Conservation (phyloP, 2,797 vertebrate species). For the Potorous gilbertii region DNA sequence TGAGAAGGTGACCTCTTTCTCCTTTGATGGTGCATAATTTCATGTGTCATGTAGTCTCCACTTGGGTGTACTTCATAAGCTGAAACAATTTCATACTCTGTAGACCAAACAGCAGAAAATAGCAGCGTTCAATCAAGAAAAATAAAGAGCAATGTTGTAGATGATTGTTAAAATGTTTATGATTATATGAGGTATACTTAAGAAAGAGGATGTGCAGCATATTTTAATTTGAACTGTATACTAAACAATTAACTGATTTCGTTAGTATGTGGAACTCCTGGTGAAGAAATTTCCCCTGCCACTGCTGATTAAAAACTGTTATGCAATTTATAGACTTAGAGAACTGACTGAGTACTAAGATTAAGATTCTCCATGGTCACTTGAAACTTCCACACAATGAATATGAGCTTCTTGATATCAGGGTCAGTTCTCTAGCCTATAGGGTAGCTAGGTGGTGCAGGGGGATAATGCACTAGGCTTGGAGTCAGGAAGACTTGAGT, state of each 20-base stretch:
- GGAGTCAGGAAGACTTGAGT: not conserved
- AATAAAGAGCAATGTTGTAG: not conserved
- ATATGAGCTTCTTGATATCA: not conserved
- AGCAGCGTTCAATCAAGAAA: conserved; percentile 1
- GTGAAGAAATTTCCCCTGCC: not conserved
- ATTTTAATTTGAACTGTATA: not conserved
- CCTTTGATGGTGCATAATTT: conserved; percentile 87
- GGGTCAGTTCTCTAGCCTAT: not conserved
- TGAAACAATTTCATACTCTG: conserved; percentile 92
- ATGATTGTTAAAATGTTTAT: not conserved
- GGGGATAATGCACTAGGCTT: not conserved
- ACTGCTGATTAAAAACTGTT: not conserved
- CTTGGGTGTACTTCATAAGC: conserved; percentile 90
- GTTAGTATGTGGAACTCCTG: not conserved
- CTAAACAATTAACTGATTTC: not conserved
- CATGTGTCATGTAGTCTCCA: conserved; percentile 88
- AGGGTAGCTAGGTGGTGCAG: not conserved
- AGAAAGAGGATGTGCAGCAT: not conserved
- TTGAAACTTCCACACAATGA: not conserved
- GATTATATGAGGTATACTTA: not conserved
- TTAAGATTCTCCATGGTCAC: not conserved
- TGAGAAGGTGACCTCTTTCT: conserved; percentile 77
- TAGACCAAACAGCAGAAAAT: conserved; percentile 10
- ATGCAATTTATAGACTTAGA: not conserved
- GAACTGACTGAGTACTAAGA: not conserved